phyloP scores from a whole-genome alignment of 2,797 vertebrate genomes.

The Kryptopterus vitreolus region DNA sequence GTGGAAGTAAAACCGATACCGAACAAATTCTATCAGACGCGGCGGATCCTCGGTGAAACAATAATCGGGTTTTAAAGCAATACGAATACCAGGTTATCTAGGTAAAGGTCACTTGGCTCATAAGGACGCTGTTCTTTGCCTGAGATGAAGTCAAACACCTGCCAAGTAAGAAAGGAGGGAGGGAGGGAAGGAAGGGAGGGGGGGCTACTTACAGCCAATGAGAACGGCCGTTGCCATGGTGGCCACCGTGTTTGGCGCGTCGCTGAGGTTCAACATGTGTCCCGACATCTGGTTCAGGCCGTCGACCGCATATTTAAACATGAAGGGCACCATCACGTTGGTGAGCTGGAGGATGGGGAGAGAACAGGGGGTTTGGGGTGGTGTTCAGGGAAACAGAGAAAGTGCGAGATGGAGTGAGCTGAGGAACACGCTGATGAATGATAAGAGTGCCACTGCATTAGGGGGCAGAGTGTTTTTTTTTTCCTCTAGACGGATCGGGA shows the following conservation, averaged over 20 bases:
- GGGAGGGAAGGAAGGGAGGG: too few species aligned
- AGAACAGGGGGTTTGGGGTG: constrained; percentile 27
- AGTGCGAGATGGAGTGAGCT: constrained; percentile 21
- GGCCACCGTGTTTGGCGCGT: constrained; percentile 90
- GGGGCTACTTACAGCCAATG: constrained; percentile 92
- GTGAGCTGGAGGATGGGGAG: constrained; percentile 78
- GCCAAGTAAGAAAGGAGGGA: constrained; percentile 61
- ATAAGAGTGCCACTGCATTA: constrained; percentile 36
- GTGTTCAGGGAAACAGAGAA: constrained; percentile 7
- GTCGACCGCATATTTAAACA: constrained; percentile 99
- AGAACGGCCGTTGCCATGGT: constrained; percentile 94
- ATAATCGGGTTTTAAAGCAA: constrained; percentile 48
- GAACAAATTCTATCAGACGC: constrained; percentile 34
- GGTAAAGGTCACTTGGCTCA: constrained; percentile 72
- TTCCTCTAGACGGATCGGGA: constrained; percentile 56
- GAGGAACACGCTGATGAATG: constrained; percentile 2
- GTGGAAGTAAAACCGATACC: background rate
- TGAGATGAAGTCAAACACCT: constrained; percentile 69
- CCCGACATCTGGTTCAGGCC: constrained; percentile 96
- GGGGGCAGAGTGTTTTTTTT: constrained; percentile 28
- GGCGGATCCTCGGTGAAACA: constrained; percentile 10
- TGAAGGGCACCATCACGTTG: constrained; percentile 96
- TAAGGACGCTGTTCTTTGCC: constrained; percentile 69
- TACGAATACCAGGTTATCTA: constrained; percentile 66
- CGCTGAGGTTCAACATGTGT: constrained; percentile 89